Evolutionary conservation across 2,888 invertebrate genomes (phyloP).

Genomic region (Eremobia ochroleuca): DNA sequence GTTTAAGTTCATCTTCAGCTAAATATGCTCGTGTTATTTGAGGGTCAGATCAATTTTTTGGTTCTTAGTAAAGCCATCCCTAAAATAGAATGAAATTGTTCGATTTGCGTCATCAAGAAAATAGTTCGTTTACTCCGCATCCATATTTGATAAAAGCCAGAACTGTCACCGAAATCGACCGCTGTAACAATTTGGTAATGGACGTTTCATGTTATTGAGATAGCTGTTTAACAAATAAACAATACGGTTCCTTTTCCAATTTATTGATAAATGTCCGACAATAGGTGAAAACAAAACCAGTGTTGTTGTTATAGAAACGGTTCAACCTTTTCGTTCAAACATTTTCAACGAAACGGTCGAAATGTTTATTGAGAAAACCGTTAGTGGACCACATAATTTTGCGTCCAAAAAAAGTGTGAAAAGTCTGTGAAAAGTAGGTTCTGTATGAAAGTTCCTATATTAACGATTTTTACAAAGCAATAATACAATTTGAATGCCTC

Average conservation of each 20-base stretch:
- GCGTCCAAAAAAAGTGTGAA: background rate
- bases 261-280: background rate
- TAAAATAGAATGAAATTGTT: background rate
- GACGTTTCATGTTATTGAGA: constrained; percentile 32
- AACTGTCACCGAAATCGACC: constrained; percentile 19
- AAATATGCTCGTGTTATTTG: background rate
- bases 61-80: background rate
- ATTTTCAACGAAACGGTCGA: background rate
- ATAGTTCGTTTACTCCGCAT: background rate
- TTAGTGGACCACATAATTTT: background rate
- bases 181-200: constrained; percentile 38
- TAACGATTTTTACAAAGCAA: no score
- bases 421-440: background rate
- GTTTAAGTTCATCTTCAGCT: background rate
- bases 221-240: constrained; percentile 24
- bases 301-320: background rate
- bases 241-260: background rate
- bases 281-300: constrained; percentile 6
- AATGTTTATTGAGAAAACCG: background rate
- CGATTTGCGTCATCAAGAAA: background rate
- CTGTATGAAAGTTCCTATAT: background rate
- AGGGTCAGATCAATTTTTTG: background rate
- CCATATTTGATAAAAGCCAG: constrained; percentile 13
- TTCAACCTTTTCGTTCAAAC: background rate
- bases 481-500: background rate